Evolutionary conservation across 2,888 invertebrate genomes (phyloP).

Genomic region (Hirtodrosophila duncani): DNA sequence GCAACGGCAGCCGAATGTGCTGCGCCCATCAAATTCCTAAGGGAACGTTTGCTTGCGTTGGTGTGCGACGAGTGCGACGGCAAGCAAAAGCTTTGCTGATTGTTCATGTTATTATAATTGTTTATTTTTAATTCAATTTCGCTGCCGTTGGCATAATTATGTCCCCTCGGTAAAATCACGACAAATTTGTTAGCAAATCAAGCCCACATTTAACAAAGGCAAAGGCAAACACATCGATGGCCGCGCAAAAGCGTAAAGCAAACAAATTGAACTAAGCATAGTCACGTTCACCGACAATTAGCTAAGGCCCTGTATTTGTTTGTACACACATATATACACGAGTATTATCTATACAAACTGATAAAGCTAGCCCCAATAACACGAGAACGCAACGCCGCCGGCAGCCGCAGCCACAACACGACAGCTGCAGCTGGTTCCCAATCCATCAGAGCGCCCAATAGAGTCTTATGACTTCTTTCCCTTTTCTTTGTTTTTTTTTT

Average conservation of each 20-base stretch:
- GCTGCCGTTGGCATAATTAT: slow-evolving; percentile 43
- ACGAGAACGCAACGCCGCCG: too few species aligned
- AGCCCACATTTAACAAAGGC: slow-evolving; percentile 41
- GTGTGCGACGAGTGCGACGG: too few species aligned
- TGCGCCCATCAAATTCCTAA: too few species aligned
- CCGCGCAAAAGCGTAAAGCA: slow-evolving; percentile 31
- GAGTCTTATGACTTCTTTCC: slow-evolving; percentile 4
- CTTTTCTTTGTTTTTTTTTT: slow-evolving; percentile 12
- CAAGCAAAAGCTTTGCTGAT: too few species aligned
- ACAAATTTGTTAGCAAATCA: slow-evolving; percentile 54
- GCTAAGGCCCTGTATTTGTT: slow-evolving; percentile 27
- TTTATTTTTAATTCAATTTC: slow-evolving; percentile 51
- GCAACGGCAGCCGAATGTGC: too few species aligned
- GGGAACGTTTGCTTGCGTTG: too few species aligned
- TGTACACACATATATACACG: slow-evolving; percentile 14
- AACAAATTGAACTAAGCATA: slow-evolving; percentile 38
- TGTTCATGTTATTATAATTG: too few species aligned
- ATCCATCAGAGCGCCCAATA: too few species aligned
- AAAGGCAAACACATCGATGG: slow-evolving; percentile 34
- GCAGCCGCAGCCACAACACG: too few species aligned
- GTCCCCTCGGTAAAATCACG: slow-evolving; percentile 39
- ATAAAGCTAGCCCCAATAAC: not conserved
- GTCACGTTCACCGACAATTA: too few species aligned
- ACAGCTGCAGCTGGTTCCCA: too few species aligned
- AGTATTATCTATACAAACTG: slow-evolving; percentile 26